Conservation (phyloP, 2,888 invertebrate genomes). For the Tanypteryx hageni region DNA sequence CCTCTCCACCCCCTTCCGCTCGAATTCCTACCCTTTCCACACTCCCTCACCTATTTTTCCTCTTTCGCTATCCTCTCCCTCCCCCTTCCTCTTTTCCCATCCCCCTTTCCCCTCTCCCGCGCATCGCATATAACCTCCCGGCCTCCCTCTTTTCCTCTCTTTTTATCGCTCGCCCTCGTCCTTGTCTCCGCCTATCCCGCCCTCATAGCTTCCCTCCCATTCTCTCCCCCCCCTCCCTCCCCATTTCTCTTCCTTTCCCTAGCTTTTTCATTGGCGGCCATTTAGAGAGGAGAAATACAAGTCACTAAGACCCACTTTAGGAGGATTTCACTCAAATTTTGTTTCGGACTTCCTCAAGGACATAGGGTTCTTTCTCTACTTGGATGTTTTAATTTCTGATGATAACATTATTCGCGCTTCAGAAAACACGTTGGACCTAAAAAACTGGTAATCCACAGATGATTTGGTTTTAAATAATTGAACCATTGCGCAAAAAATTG, state of each 20-base stretch:
- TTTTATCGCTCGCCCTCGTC: not conserved
- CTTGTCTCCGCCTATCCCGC: not conserved
- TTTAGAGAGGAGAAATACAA: not conserved
- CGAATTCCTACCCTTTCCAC: not conserved
- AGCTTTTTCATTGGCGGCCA: not conserved
- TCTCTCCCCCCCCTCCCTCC: not conserved
- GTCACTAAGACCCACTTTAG: not conserved
- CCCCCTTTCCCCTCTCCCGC: not conserved
- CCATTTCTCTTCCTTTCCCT: not conserved
- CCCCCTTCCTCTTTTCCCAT: not conserved
- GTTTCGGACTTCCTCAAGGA: not conserved
- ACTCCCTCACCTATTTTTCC: not conserved
- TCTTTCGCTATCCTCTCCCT: not conserved
- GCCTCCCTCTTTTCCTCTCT: not conserved
- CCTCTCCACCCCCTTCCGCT: not conserved
- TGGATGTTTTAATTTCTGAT: constrained; percentile 10
- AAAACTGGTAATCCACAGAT: not conserved
- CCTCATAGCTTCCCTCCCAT: not conserved
- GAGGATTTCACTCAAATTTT: constrained; percentile 10
- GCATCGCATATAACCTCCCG: not conserved
- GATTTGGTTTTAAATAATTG: not conserved
- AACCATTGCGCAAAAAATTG: too few species aligned
- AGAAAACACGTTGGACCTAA: not conserved
- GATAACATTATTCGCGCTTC: not conserved
- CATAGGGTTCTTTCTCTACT: not conserved